Conservation (phyloP, 1,140 invertebrate species). For the Antheraea pernyi region DNA sequence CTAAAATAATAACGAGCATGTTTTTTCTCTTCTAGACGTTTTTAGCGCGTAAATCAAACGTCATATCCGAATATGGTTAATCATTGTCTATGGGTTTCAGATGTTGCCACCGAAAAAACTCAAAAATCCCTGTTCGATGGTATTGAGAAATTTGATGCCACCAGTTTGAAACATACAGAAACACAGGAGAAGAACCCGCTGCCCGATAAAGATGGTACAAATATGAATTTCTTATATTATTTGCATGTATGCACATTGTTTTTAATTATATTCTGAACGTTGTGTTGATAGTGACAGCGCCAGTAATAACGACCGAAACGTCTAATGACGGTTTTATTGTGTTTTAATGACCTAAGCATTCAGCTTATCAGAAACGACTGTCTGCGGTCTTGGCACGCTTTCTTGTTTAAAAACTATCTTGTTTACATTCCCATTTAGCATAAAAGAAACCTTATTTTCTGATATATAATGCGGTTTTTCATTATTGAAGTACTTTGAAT, state of each 20-base stretch:
- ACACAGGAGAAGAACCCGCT: slow-evolving; percentile 96
- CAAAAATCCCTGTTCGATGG: slow-evolving; percentile 92
- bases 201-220: slow-evolving; percentile 95
- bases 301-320: neutral
- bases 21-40: slow-evolving; percentile 24
- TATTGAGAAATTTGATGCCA: slow-evolving; percentile 91
- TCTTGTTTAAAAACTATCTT: slow-evolving; percentile 19
- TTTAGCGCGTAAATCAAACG: slow-evolving; percentile 14
- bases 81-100: slow-evolving; percentile 75
- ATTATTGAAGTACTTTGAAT: neutral
- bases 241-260: neutral
- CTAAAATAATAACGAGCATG: slow-evolving; percentile 36
- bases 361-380: slow-evolving; percentile 16
- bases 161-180: slow-evolving; percentile 93
- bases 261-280: slow-evolving; percentile 1
- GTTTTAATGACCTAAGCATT: slow-evolving; percentile 19
- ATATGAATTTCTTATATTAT: neutral
- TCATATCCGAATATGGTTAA: neutral
- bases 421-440: slow-evolving; percentile 15
- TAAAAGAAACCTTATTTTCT: slow-evolving; percentile 9
- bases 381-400: slow-evolving; percentile 27
- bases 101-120: slow-evolving; percentile 92
- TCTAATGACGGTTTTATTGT: slow-evolving; percentile 11
- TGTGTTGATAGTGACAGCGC: slow-evolving; percentile 3
- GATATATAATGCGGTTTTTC: neutral